A percentile compares a stretch with the other conserved stretches of the same genome.
phyloP scores from a whole-genome alignment of 2,113 vertebrate genomes.

The Pelecanus crispus region DNA sequence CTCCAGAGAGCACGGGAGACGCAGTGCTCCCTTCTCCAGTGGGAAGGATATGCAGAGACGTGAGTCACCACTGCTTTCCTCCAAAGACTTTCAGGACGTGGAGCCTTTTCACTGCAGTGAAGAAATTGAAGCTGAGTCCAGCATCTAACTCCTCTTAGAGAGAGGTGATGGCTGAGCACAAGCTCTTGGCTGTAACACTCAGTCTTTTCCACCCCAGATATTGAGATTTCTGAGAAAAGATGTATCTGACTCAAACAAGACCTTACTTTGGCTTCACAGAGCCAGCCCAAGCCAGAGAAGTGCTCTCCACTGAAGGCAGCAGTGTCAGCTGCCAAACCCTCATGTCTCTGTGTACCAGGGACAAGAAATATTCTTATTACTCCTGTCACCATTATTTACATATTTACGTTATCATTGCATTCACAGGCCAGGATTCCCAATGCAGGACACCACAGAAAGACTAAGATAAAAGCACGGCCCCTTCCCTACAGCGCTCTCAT shows the following conservation, averaged over 20 bases:
- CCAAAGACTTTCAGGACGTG: not conserved
- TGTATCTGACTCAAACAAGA: not conserved
- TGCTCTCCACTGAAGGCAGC: not conserved
- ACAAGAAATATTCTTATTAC: not conserved
- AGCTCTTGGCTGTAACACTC: fast-evolving
- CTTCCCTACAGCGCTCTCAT: not conserved
- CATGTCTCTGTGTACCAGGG: not conserved
- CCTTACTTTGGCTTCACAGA: not conserved
- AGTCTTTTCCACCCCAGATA: not conserved
- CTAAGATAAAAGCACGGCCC: not conserved
- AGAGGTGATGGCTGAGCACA: fast-evolving
- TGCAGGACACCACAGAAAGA: not conserved
- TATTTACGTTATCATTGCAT: not conserved
- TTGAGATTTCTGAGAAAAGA: not conserved
- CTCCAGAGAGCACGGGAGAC: not conserved
- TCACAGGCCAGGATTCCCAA: not conserved
- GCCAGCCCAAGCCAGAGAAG: not conserved
- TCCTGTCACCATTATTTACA: not conserved
- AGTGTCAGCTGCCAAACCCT: not conserved
- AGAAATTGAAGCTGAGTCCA: not conserved
- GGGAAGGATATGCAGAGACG: not conserved
- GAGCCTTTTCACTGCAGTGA: not conserved
- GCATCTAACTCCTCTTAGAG: not conserved
- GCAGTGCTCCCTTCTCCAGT: not conserved
- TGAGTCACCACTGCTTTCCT: not conserved